Conservation (phyloP, 1,140 invertebrate genomes). For the Drosophila nebulosa region DNA sequence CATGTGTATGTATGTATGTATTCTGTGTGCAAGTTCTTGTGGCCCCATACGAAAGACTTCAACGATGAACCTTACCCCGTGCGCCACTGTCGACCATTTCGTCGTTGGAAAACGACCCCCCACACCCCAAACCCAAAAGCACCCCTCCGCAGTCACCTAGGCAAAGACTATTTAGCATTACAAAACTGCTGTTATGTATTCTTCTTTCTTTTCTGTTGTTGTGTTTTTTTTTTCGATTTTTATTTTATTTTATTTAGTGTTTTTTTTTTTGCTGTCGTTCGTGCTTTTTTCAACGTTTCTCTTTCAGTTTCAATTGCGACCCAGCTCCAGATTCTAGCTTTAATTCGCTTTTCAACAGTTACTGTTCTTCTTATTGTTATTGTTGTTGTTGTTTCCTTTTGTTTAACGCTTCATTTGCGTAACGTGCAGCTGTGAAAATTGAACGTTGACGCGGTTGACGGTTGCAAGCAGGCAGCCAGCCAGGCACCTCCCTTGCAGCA, state of each 20-base stretch:
- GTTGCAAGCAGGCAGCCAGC: no score
- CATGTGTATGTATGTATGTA: conserved; percentile 13
- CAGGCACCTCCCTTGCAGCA: conserved; percentile 21
- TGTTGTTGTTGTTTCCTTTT: conserved; percentile 32
- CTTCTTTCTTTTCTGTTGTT: conserved; percentile 58
- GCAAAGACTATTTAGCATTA: conserved; percentile 65
- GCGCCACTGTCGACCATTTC: background rate
- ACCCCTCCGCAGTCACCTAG: conserved; percentile 1
- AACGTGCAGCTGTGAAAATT: conserved; percentile 55
- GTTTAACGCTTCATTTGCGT: conserved; percentile 63
- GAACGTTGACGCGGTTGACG: conserved; percentile 19
- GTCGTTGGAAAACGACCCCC: background rate
- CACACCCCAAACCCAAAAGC: no score
- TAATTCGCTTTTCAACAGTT: conserved; percentile 72
- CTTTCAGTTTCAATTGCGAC: conserved; percentile 64
- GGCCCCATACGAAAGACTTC: conserved; percentile 68
- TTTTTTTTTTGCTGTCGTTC: conserved; percentile 68
- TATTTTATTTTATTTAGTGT: conserved; percentile 58
- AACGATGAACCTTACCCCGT: conserved; percentile 31
- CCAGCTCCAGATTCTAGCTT: conserved; percentile 63
- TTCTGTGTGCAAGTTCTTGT: conserved; percentile 27
- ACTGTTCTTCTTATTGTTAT: background rate
- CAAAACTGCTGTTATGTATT: conserved; percentile 66
- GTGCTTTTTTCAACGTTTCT: conserved; percentile 70
- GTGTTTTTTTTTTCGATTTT: conserved; percentile 45